A percentile compares a stretch with the other conserved stretches of the same genome.
Evolutionary conservation across 2,888 invertebrate genomes (phyloP).

Genomic region (Cerceris ruficornis): DNA sequence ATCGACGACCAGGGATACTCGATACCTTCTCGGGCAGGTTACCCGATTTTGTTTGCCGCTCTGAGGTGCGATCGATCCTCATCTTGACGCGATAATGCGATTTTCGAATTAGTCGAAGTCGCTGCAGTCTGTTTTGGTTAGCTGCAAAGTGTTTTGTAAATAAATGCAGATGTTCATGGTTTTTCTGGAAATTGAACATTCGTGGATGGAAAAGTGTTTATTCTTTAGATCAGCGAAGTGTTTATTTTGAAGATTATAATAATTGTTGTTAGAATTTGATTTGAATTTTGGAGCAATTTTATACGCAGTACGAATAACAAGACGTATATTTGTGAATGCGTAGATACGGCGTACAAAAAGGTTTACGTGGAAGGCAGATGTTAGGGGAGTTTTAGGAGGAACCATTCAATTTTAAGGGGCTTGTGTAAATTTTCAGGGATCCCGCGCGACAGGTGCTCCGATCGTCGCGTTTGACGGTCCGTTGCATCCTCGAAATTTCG

Average conservation of each 20-base stretch:
- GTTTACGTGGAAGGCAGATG: too few relatives aligned
- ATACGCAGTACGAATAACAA: too few relatives aligned
- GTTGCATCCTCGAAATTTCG: conserved; percentile 49
- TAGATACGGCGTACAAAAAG: too few relatives aligned
- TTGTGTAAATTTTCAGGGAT: conserved; percentile 15
- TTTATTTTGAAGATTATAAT: too few relatives aligned
- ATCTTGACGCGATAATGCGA: conserved; percentile 50
- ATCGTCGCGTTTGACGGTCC: conserved; percentile 51
- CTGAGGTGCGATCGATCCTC: conserved; percentile 35
- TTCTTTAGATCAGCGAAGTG: too few relatives aligned
- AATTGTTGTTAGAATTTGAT: too few relatives aligned
- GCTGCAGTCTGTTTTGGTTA: background rate
- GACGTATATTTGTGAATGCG: too few relatives aligned
- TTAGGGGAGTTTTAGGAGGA: background rate
- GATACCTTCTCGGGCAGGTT: conserved; percentile 45
- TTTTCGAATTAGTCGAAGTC: conserved; percentile 15
- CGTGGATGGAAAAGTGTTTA: too few relatives aligned
- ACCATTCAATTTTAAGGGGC: conserved; percentile 1
- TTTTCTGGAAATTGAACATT: too few relatives aligned
- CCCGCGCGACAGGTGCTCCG: conserved; percentile 52
- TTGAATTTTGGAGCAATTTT: too few relatives aligned
- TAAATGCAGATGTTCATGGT: too few relatives aligned
- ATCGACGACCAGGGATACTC: conserved; percentile 56
- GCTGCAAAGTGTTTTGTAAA: background rate
- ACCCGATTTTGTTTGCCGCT: conserved; percentile 13